These are phyloP conservation scores for Thunnus maccoyii DNA, from an alignment of 2,113 vertebrate species.

Conservation along the genomic window DNA sequence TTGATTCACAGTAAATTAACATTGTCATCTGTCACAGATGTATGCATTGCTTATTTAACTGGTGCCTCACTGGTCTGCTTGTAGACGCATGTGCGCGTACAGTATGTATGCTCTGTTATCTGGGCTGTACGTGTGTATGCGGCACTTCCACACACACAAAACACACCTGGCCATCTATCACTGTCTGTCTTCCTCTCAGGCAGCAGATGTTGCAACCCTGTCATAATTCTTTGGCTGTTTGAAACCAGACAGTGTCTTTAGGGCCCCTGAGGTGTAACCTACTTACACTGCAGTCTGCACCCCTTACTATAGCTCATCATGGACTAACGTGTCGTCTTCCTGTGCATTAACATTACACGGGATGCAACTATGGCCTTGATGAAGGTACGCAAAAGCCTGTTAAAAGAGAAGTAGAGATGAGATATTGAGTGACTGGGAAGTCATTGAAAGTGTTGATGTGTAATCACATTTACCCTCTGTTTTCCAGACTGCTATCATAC, in stretches of 20 bases:
- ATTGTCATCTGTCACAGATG: constrained; percentile 63
- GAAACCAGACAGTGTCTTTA: constrained; percentile 74
- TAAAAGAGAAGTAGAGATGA: constrained; percentile 14
- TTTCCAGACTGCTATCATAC: background rate
- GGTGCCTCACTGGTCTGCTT: constrained; percentile 22
- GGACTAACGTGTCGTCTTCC: constrained; percentile 41
- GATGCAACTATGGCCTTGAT: background rate
- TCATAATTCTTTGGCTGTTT: constrained; percentile 84
- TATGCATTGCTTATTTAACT: constrained; percentile 61
- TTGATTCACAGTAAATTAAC: constrained; percentile 44
- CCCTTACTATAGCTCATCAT: constrained; percentile 42
- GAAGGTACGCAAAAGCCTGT: background rate
- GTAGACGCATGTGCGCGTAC: constrained; percentile 25
- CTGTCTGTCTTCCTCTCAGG: constrained; percentile 73
- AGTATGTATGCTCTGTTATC: constrained; percentile 31
- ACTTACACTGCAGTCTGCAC: constrained; percentile 65
- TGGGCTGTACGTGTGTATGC: constrained; percentile 22
- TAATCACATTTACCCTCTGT: background rate
- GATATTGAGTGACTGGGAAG: background rate
- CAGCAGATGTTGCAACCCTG: constrained; percentile 84
- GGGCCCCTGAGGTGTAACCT: constrained; percentile 78
- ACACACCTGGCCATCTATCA: constrained; percentile 86
- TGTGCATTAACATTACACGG: constrained; percentile 40
- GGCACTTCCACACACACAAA: constrained; percentile 21
- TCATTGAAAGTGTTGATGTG: constrained; percentile 7